phyloP scores from a whole-genome alignment of 2,113 vertebrate species.

The Ammodytes marinus region DNA sequence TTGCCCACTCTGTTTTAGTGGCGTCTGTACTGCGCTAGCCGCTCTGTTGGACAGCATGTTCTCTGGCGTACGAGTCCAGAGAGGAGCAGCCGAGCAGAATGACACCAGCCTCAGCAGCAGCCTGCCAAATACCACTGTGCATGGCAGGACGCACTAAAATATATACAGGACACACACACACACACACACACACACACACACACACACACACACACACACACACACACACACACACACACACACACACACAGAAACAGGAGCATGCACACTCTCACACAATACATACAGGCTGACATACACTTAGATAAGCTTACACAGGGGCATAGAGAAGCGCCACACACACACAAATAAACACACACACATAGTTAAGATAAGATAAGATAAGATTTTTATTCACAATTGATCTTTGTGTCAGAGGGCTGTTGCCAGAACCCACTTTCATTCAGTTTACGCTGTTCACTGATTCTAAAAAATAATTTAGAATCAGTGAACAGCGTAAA shows the following conservation, averaged over 20 bases:
- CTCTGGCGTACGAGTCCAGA: conserved; percentile 55
- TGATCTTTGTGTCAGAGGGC: conserved; percentile 18
- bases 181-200: too few relatives aligned
- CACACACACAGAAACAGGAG: conserved; percentile 7
- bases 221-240: conserved; percentile 14
- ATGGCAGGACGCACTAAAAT: conserved; percentile 44
- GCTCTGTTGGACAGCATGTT: conserved; percentile 78
- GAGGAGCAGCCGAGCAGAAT: conserved; percentile 77
- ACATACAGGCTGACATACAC: background rate
- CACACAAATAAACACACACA: background rate
- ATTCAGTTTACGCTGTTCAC: background rate
- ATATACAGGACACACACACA: too few relatives aligned
- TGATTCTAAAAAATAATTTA: too few relatives aligned
- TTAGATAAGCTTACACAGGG: background rate
- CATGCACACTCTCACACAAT: conserved; percentile 12
- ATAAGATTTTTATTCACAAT: too few relatives aligned
- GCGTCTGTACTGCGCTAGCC: conserved; percentile 48
- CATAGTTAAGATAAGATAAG: too few relatives aligned
- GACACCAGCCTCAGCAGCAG: conserved; percentile 69
- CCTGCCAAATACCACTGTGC: conserved; percentile 67
- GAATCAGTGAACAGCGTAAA: too few relatives aligned
- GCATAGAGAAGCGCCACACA: too few relatives aligned
- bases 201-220: conserved; percentile 25
- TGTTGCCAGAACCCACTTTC: conserved; percentile 7
- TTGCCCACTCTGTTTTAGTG: conserved; percentile 65